Base-by-base conservation (phyloP, 2,113 vertebrate species). In the Symphodus melops region DNA sequence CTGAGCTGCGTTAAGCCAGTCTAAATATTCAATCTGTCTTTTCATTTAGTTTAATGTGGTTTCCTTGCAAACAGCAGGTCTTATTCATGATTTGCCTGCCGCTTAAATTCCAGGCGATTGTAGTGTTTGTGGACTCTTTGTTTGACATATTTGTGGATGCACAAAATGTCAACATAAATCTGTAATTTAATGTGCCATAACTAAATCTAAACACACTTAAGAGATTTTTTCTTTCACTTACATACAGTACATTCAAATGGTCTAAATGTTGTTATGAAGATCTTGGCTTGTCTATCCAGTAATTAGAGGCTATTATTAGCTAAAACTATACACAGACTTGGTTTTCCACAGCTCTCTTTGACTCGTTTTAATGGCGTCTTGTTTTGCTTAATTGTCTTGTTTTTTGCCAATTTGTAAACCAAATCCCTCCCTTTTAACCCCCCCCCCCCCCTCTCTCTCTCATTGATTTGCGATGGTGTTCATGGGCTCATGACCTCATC, bases 11-110 rank as follows among this genome's bases (percentile, higher is more conserved):
- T 68, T 56, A 42, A 36, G 41, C 21, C 21, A 16, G 8, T 53
- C 52, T 49, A 67, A 20, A 42, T 60, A 28, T 74, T 62, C 20
- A 69, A 0, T 64, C 9, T 61, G 17, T 44, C 21, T 19, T 70
- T 70, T 59, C 28, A 60, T 60, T 41, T n/a, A 3, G 19, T 71
- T 28, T 7, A 13, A 39, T 70, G 52, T 25, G 46, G 19, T 37
- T 52, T 57, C 36, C 19, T 11, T 1, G 19, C 20, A 60, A 51
- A 73, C 53, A 64, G 42, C 13, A 46, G 41, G 3, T 44, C 5
- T 17, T n/a, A 51, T 52, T 75, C 12, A 17, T 46, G 9, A 39
- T 39, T 63, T 25, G 8, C 19, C 25, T 12, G 3, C 20, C 17
- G 62, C 48, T 23, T 12, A 13, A 5, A 25, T 41, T 12, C 37